These are phyloP conservation scores for Trichogramma evanescens DNA, from an alignment of 2,888 invertebrate genomes.

Conservation along the genomic window DNA sequence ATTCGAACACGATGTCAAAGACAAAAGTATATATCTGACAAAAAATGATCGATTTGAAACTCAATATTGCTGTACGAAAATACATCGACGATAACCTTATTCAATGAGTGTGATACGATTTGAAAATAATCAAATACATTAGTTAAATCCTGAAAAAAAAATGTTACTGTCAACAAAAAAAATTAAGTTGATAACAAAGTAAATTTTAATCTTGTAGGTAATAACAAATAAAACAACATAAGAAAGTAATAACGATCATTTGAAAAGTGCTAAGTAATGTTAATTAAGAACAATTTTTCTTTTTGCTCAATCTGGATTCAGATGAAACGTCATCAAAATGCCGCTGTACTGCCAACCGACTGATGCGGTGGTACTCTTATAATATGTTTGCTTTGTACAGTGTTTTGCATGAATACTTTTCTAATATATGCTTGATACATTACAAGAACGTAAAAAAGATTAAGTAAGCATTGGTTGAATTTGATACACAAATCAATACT, in stretches of 20 bases:
- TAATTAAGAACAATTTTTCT: neutral
- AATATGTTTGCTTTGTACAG: slow-evolving; percentile 7
- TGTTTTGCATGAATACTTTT: neutral
- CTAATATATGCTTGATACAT: slow-evolving; percentile 1
- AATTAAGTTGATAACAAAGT: neutral
- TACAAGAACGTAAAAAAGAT: too few relatives aligned
- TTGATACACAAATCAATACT: too few relatives aligned
- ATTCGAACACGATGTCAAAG: too few relatives aligned
- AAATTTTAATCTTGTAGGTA: neutral
- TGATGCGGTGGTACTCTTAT: slow-evolving; percentile 12
- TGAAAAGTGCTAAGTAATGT: neutral
- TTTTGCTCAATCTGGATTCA: slow-evolving; percentile 6
- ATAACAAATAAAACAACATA: neutral
- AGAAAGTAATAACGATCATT: slow-evolving; percentile 6
- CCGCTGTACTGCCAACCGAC: slow-evolving; percentile 22
- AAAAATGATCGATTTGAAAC: too few relatives aligned
- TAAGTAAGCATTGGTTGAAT: too few relatives aligned
- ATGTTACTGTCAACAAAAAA: neutral
- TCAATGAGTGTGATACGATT: slow-evolving; percentile 1
- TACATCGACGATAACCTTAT: too few relatives aligned
- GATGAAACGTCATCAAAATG: slow-evolving; percentile 18
- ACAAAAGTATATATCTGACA: too few relatives aligned
- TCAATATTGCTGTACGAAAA: too few relatives aligned
- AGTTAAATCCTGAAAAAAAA: slow-evolving; percentile 1
- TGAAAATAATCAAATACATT: slow-evolving; percentile 3